Evolutionary conservation across 2,113 vertebrate species (phyloP).

Genomic region (Lycaon pictus): DNA sequence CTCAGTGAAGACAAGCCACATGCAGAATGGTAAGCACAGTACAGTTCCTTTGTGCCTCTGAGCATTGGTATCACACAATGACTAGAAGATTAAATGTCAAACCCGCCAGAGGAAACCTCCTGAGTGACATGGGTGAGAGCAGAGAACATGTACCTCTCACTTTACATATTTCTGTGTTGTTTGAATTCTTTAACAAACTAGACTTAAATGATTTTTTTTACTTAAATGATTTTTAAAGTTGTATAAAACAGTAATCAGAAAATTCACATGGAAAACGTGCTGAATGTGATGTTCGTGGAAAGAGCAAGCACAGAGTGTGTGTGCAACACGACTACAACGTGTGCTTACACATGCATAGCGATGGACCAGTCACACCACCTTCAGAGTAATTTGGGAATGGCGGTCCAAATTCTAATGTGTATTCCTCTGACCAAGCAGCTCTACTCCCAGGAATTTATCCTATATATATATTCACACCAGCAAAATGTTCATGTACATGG

Average conservation of each 20-base stretch:
- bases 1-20: not conserved
- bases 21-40: not conserved
- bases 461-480: not conserved
- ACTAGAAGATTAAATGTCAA: not conserved
- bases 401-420: not conserved
- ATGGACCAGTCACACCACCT: not conserved
- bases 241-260: slow-evolving; percentile 12
- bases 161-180: not conserved
- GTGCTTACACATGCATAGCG: not conserved
- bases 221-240: not conserved
- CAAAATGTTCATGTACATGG: not conserved
- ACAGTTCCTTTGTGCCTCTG: not conserved
- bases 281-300: not conserved
- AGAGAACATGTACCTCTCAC: not conserved
- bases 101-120: not conserved
- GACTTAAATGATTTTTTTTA: not conserved
- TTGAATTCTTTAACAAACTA: not conserved
- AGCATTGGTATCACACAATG: not conserved
- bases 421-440: not conserved
- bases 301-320: not conserved
- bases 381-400: not conserved
- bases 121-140: not conserved
- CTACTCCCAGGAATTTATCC: not conserved
- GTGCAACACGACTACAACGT: accelerated
- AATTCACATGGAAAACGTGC: not conserved